Evolutionary conservation across 2,797 vertebrate genomes (phyloP), one percentile per base, ranked within the genome.

Genomic region (Sparidentex hasta): DNA sequence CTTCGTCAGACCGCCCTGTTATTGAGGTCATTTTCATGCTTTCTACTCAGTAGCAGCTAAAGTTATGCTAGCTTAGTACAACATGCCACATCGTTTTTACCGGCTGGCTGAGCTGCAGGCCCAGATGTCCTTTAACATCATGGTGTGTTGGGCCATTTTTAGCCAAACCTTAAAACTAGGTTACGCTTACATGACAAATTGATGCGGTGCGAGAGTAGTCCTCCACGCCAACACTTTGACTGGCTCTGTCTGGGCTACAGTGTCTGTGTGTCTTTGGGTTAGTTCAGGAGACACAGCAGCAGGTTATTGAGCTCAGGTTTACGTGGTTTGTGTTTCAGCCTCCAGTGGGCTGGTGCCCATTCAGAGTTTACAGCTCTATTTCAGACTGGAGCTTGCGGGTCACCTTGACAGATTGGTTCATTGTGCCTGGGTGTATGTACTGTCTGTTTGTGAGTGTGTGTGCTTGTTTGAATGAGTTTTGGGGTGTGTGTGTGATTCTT

Each of bases 171-270:
- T 80, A 62, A 83, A 86, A 84, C 51, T 85, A 61, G 82, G 84
- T 83, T 87, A 81, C 21, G 27, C 72, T 76, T 69, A 1, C 79
- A 74, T 74, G 77, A 88, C 68, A 82, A 86, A 87, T 82, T 52
- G 61, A 81, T 82, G 83, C 5, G 38, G 50, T 11, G 65, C 71
- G 52, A 11, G 59, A 74, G 58, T 51, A 9, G 48, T 46, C 64
- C 65, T 80, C 33, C 14, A 29, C 57, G 13, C 55, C 17, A 21
- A 25, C 63, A 41, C 58, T 74, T 58, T 50, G 61, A 67, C 44
- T 17, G 16, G 12, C n/a, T 41, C 56, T 47, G 71, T 63, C 27
- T 78, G 75, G 21, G 52, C 48, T 20, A 0, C 58, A 38, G 52
- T 50, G 46, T 69, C 23, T 48, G 46, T 33, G 71, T 57, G 71